Evolutionary conservation across 2,888 invertebrate genomes (phyloP), one percentile per base, ranked within the genome.

Genomic region (Oeneis ivallda): DNA sequence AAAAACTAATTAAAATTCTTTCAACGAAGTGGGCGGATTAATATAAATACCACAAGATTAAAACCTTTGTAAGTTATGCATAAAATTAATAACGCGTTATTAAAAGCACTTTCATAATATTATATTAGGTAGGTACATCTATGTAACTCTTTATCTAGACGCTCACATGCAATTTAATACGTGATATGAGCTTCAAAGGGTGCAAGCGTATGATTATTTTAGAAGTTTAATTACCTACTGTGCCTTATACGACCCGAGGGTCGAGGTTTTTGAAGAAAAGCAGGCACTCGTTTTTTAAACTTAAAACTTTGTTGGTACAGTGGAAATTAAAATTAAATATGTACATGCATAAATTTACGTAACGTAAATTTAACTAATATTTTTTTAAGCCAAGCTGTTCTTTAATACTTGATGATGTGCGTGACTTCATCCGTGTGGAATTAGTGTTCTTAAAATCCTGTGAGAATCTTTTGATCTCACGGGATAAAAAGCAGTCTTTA

Each of bases 1-100:
- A 10, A 11, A 9, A 41, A 10, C 7, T 47, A 47, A 49, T 41
- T 41, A 2, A 13, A 19, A 49, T 19, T 5, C 17, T 10, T 3
- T 17, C 10, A 19, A 17, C 19, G 17, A 45, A 59, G 34, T 47
- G 47, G 15, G 17, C 11, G n/a, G n/a, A 5, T 8, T 47, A 41
- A 59, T 59, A 59, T 59, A 47, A 59, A 59, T 59, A 59, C 58
- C 58, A 17, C 34, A 59, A 2, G 41, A 13, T 11, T 13, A 13
- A 47, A 45, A 45, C 45, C 45, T 39, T 47, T 37, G 15, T 37
- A 45, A 58, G 58, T 47, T 17, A 59, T 45, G 58, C 47, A 59
- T 59, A n/a, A n/a, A 11, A 1, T 10, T 17, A 10, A 53, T 59
- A 59, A 34, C 6, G 43, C 47, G 34, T 59, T 47, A 59, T 59